These are phyloP conservation scores for Acleris cristana DNA, from an alignment of 2,888 invertebrate species.

Conservation along the genomic window DNA sequence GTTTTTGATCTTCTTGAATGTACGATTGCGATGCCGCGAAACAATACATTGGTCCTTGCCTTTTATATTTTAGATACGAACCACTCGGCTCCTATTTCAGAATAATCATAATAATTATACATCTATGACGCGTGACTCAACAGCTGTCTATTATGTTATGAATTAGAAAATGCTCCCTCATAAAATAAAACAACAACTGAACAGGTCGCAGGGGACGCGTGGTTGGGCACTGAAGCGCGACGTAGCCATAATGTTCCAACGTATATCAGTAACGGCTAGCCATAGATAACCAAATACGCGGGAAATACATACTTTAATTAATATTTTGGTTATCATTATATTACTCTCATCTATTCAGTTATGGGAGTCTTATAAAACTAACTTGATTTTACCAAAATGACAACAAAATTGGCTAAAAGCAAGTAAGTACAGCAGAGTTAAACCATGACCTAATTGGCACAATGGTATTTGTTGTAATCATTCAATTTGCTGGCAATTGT, in stretches of 20 bases:
- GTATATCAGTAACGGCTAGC: conserved; percentile 9
- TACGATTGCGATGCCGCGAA: too few species aligned
- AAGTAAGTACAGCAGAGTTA: conserved; percentile 32
- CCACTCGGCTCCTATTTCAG: conserved; percentile 1
- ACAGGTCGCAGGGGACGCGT: conserved; percentile 16
- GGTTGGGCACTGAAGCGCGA: conserved; percentile 20
- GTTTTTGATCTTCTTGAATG: too few species aligned
- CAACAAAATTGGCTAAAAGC: conserved; percentile 28
- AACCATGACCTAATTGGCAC: conserved; percentile 60
- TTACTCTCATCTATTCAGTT: too few species aligned
- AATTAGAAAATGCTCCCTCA: conserved; percentile 18
- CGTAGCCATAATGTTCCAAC: conserved; percentile 21
- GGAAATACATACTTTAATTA: too few species aligned
- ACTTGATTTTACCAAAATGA: neutral
- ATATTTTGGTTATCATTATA: too few species aligned
- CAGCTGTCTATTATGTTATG: conserved; percentile 11
- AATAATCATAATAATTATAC: neutral
- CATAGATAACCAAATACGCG: conserved; percentile 3
- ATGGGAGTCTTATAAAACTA: too few species aligned
- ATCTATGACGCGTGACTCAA: neutral
- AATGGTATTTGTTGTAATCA: conserved; percentile 63
- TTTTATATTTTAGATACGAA: too few species aligned
- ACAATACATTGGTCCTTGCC: too few species aligned
- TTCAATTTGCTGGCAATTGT: conserved; percentile 55
- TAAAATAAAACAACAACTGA: conserved; percentile 14